Evolutionary conservation across 2,113 vertebrate species (phyloP).

Genomic region (Romanogobio albipinnatus): DNA sequence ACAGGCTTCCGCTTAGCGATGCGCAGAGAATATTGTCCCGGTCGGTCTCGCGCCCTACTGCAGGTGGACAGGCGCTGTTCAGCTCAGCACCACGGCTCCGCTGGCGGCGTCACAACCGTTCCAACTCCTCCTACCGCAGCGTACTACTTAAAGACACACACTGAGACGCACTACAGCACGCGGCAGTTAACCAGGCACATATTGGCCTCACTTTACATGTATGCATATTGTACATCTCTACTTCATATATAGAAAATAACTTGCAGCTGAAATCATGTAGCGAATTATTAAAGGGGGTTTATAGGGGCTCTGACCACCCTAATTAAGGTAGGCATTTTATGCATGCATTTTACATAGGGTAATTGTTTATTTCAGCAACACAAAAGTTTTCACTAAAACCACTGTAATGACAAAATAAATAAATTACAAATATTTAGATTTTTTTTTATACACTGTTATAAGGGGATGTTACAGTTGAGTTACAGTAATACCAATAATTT

Average conservation of each 20-base stretch:
- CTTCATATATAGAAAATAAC: not conserved
- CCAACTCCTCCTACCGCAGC: constrained; percentile 72
- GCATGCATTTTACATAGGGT: not conserved
- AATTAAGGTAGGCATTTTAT: too few relatives aligned
- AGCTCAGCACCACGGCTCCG: constrained; percentile 69
- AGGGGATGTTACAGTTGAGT: not conserved
- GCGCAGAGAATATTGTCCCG: constrained; percentile 61
- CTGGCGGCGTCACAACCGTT: constrained; percentile 68
- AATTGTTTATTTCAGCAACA: too few relatives aligned
- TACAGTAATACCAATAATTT: not conserved
- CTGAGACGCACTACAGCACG: not conserved
- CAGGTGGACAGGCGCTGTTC: constrained; percentile 76
- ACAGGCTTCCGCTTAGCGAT: constrained; percentile 55
- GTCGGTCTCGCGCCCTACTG: constrained; percentile 77
- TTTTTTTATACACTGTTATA: not conserved
- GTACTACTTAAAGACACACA: constrained; percentile 57
- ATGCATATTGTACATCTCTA: too few relatives aligned
- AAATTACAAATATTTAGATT: too few relatives aligned
- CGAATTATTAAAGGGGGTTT: not conserved
- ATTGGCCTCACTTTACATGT: not conserved
- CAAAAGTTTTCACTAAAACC: not conserved
- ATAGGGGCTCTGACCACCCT: not conserved
- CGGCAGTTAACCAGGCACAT: not conserved
- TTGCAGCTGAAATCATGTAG: not conserved
- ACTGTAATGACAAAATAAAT: not conserved